phyloP scores from a whole-genome alignment of 1,140 invertebrate genomes.

The Cecropterus lyciades region DNA sequence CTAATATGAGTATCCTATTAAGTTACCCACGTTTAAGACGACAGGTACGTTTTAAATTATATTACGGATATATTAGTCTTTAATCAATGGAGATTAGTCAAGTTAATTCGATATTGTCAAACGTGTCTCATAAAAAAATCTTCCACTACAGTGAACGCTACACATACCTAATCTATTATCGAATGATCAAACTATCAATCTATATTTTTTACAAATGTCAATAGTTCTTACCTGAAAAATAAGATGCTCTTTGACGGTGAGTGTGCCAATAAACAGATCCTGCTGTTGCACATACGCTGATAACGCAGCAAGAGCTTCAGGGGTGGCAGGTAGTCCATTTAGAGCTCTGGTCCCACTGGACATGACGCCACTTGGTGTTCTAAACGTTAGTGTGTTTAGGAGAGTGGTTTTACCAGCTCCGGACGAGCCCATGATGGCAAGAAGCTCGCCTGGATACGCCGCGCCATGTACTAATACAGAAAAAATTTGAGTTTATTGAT shows the following conservation, averaged over 20 bases:
- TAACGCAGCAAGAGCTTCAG: slow-evolving; percentile 89
- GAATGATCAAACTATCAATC: not conserved
- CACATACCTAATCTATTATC: no score
- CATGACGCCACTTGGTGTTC: slow-evolving; percentile 87
- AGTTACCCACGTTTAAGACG: not conserved
- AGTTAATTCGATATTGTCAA: no score
- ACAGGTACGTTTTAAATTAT: not conserved
- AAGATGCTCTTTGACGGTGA: slow-evolving; percentile 96
- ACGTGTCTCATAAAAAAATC: no score
- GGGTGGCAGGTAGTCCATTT: slow-evolving; percentile 89
- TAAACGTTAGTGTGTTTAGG: slow-evolving; percentile 94
- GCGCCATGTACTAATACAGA: slow-evolving; percentile 92
- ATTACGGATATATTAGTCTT: not conserved
- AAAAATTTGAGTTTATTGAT: not conserved
- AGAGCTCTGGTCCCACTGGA: slow-evolving; percentile 89
- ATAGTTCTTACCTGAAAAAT: slow-evolving; percentile 89
- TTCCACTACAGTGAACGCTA: no score
- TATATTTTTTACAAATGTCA: not conserved
- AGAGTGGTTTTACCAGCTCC: slow-evolving; percentile 98
- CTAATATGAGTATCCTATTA: not conserved
- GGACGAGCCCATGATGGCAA: slow-evolving; percentile 97
- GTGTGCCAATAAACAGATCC: slow-evolving; percentile 95
- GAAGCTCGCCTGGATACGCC: slow-evolving; percentile 94
- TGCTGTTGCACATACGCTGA: slow-evolving; percentile 98
- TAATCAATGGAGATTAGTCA: not conserved